phyloP scores from a whole-genome alignment of 2,113 vertebrate genomes.

The rat (Rattus norvegicus) region DNA sequence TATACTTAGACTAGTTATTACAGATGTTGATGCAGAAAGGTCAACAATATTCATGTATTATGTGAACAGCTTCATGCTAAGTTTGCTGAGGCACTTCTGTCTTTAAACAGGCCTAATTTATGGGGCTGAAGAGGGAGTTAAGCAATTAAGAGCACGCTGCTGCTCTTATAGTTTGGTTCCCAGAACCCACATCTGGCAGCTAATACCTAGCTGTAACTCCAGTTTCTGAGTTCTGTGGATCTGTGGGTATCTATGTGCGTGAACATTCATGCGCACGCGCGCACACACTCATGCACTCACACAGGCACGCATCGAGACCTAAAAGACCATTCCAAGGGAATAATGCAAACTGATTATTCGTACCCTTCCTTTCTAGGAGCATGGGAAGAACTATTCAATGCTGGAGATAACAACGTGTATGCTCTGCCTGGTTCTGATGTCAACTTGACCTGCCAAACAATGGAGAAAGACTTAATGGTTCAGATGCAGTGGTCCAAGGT shows the following conservation, averaged over 20 bases:
- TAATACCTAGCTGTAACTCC: neutral
- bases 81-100: neutral
- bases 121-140: neutral
- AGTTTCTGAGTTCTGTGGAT: too few relatives aligned
- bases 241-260: too few relatives aligned
- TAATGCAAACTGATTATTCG: neutral
- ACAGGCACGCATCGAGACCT: neutral
- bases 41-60: neutral
- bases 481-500: constrained; percentile 84
- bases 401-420: constrained; percentile 53
- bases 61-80: neutral
- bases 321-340: neutral
- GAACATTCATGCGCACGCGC: too few relatives aligned
- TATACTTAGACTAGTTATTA: neutral
- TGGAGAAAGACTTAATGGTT: constrained; percentile 48
- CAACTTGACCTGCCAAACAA: constrained; percentile 76
- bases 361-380: constrained; percentile 73
- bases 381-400: neutral
- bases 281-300: neutral
- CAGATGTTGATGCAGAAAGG: neutral
- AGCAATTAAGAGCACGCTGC: neutral
- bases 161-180: neutral
- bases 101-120: constrained; percentile 46
- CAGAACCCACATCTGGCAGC: too few relatives aligned
- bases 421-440: constrained; percentile 68